Conservation (phyloP, 2,113 vertebrate species). For the Epinephelus moara region DNA sequence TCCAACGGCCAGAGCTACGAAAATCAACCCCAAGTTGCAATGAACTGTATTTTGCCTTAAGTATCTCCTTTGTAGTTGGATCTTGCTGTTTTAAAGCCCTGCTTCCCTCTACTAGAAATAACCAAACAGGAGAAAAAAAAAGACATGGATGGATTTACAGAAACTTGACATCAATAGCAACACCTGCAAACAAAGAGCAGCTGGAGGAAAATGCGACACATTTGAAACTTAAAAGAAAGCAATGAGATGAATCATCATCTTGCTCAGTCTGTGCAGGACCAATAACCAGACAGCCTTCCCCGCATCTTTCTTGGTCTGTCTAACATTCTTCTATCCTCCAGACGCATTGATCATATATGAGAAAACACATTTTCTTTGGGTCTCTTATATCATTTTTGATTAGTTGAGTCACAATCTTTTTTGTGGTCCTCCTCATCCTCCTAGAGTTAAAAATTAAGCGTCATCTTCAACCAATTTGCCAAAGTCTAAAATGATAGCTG, state of each 20-base stretch:
- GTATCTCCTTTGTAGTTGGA: background rate
- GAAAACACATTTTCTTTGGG: background rate
- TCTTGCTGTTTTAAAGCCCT: slow-evolving; percentile 42
- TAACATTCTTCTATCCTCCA: background rate
- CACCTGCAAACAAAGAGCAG: slow-evolving; percentile 78
- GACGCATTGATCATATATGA: slow-evolving; percentile 1
- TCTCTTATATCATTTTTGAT: slow-evolving; percentile 4
- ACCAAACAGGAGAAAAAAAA: slow-evolving; percentile 50
- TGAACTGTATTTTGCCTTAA: background rate
- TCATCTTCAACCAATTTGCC: slow-evolving; percentile 27
- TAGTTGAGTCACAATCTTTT: background rate
- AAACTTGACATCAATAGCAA: slow-evolving; percentile 71
- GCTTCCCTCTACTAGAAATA: slow-evolving; percentile 76
- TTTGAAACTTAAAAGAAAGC: slow-evolving; percentile 74
- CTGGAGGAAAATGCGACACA: slow-evolving; percentile 72
- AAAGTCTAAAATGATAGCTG: background rate
- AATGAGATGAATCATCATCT: slow-evolving; percentile 74
- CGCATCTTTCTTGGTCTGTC: background rate
- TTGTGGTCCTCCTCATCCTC: background rate
- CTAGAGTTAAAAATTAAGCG: background rate
- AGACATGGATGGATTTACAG: slow-evolving; percentile 66
- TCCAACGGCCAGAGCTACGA: background rate
- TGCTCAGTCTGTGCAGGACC: slow-evolving; percentile 76
- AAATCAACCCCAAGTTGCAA: background rate
- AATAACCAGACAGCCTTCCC: slow-evolving; percentile 79